Evolutionary conservation across 2,113 vertebrate genomes (phyloP).

Genomic region (Dolichallabes microphthalmus): DNA sequence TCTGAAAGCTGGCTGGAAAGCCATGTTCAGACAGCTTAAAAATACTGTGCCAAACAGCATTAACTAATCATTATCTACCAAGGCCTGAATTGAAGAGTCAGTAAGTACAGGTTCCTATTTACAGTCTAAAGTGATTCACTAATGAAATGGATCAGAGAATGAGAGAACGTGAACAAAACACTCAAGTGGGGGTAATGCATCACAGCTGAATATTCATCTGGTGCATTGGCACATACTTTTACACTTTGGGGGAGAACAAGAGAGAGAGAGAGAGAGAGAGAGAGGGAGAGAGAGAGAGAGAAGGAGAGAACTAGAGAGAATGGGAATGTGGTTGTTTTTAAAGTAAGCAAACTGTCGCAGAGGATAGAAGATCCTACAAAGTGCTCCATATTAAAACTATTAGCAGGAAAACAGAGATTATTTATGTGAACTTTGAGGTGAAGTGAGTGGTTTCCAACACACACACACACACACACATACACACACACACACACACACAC

Average conservation of each 20-base stretch:
- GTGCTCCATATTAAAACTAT: conserved; percentile 52
- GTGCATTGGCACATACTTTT: conserved; percentile 11
- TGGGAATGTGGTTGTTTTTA: conserved; percentile 47
- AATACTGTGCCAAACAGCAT: conserved; percentile 31
- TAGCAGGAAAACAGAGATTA: conserved; percentile 45
- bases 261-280: conserved; percentile 34
- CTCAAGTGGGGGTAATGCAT: conserved; percentile 1
- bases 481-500: neutral
- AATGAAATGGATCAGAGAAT: conserved; percentile 43
- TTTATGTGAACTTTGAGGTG: conserved; percentile 47
- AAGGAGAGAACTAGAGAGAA: too few relatives aligned
- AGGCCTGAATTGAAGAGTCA: conserved; percentile 32
- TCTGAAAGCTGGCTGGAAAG: conserved; percentile 37
- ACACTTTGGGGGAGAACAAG: conserved; percentile 12
- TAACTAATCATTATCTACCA: conserved; percentile 45
- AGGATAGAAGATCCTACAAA: conserved; percentile 41
- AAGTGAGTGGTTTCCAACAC: conserved; percentile 27
- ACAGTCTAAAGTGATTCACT: conserved; percentile 35
- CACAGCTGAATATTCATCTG: conserved; percentile 35
- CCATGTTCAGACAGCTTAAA: conserved; percentile 44
- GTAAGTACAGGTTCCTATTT: conserved; percentile 40
- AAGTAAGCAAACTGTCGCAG: conserved; percentile 50
- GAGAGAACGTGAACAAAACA: neutral
- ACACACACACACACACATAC: neutral
- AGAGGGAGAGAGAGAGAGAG: conserved; percentile 27